Conservation (phyloP, 2,888 invertebrate genomes). For the Agriopis marginaria region DNA sequence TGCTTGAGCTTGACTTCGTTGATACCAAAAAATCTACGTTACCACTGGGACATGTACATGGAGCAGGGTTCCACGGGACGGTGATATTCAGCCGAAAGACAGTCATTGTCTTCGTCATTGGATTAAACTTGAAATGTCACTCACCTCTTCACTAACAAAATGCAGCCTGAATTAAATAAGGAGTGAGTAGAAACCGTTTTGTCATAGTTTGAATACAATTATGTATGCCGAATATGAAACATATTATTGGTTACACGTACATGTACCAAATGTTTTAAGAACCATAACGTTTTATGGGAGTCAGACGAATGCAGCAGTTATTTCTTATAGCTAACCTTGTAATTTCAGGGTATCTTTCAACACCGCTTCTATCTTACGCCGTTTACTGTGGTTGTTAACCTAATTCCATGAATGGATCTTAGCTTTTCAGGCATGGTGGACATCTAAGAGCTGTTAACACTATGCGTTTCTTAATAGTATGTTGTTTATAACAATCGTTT, state of each 20-base stretch:
- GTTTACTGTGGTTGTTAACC: slow-evolving; percentile 40
- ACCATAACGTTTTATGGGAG: slow-evolving; percentile 18
- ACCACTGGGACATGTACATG: slow-evolving; percentile 14
- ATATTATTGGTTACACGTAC: not conserved
- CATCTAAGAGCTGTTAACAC: slow-evolving; percentile 1
- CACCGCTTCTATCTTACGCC: slow-evolving; percentile 14
- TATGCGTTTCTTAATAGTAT: too few species aligned
- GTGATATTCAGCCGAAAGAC: too few species aligned
- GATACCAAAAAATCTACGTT: not conserved
- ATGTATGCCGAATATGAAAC: slow-evolving; percentile 3
- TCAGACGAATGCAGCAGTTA: not conserved
- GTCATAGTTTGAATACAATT: too few species aligned
- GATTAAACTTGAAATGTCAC: too few species aligned
- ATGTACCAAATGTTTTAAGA: slow-evolving; percentile 7
- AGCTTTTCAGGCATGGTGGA: slow-evolving; percentile 20
- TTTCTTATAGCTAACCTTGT: slow-evolving; percentile 4
- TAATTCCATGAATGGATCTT: slow-evolving; percentile 40
- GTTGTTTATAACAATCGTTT: too few species aligned
- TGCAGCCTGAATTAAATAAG: too few species aligned
- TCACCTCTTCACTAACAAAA: too few species aligned
- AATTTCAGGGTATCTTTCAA: slow-evolving; percentile 20
- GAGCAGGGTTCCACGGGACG: not conserved
- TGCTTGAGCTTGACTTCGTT: not conserved
- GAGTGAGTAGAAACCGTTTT: too few species aligned
- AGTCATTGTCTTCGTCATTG: too few species aligned